Conservation (phyloP, 2,888 invertebrate genomes). For the Microctonus hyperodae region DNA sequence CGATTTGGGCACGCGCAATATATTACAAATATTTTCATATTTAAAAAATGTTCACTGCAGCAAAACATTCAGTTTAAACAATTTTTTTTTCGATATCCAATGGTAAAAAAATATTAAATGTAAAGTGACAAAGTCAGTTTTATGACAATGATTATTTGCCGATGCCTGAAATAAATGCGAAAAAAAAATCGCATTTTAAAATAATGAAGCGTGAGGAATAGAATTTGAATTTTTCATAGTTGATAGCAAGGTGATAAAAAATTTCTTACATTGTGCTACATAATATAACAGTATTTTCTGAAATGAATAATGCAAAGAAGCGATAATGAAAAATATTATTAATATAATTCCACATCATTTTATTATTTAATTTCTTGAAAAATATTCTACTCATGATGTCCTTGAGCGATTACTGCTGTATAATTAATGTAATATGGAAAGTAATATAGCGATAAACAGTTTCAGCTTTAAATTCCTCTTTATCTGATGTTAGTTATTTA, state of each 20-base stretch:
- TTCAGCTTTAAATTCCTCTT: too few relatives aligned
- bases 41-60: background rate
- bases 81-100: background rate
- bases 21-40: background rate
- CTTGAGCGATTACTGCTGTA: background rate
- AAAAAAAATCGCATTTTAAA: too few relatives aligned
- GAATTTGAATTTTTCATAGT: too few relatives aligned
- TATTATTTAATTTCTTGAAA: background rate
- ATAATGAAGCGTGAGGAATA: too few relatives aligned
- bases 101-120: too few relatives aligned
- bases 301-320: too few relatives aligned
- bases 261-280: too few relatives aligned
- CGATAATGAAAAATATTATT: background rate
- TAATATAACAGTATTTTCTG: too few relatives aligned
- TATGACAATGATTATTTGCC: too few relatives aligned
- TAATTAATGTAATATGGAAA: background rate
- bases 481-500: background rate
- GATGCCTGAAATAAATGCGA: too few relatives aligned
- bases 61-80: background rate
- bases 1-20: conserved; percentile 47
- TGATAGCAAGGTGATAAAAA: too few relatives aligned
- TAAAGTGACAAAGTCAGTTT: too few relatives aligned
- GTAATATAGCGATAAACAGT: background rate
- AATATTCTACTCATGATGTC: background rate
- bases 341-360: background rate